Conservation (phyloP, 2,113 vertebrate genomes). For the Tonatia bakeri region DNA sequence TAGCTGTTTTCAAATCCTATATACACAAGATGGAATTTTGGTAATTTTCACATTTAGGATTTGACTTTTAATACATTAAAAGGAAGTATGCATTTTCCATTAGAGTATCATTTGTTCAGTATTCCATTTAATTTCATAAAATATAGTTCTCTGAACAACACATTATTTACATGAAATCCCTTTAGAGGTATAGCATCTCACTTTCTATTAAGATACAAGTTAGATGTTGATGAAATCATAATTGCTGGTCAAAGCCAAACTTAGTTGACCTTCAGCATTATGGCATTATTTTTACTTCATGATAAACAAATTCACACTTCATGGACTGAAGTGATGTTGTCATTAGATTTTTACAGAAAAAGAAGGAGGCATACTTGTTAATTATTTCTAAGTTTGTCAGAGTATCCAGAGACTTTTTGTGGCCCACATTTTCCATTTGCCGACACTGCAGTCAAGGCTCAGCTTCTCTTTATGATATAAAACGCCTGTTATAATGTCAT, state of each 20-base stretch:
- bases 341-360: not conserved
- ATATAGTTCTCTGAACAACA: not conserved
- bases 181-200: not conserved
- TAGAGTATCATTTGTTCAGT: not conserved
- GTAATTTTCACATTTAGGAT: not conserved
- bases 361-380: not conserved
- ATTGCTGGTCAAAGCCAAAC: not conserved
- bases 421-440: not conserved
- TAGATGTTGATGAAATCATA: not conserved
- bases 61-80: not conserved
- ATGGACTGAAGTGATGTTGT: not conserved
- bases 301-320: not conserved
- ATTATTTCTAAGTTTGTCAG: not conserved
- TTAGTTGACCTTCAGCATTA: not conserved
- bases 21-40: not conserved
- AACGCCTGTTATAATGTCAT: not conserved
- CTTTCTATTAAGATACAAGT: not conserved
- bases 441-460: not conserved
- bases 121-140: slow-evolving; percentile 8
- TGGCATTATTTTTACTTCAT: not conserved
- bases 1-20: not conserved
- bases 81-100: not conserved
- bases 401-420: not conserved
- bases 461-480: not conserved
- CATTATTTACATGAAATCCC: not conserved